Conservation (phyloP, 92 coral and sea anemone genomes). For the Heliopora coerulea region DNA sequence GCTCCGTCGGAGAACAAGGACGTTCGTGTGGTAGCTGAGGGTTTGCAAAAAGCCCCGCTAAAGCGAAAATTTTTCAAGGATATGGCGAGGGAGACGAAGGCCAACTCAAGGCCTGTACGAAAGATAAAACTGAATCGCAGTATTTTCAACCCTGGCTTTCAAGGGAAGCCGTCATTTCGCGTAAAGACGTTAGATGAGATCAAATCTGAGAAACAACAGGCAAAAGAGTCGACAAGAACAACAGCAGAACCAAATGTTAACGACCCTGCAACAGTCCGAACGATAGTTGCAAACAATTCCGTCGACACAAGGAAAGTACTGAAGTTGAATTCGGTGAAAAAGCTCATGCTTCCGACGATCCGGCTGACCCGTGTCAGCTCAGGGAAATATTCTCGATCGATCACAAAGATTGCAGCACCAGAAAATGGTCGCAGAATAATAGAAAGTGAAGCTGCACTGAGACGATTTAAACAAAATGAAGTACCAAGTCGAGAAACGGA, state of each 20-base stretch:
- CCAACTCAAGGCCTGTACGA: slow-evolving; percentile 24
- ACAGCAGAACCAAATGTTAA: slow-evolving; percentile 1
- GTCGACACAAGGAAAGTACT: slow-evolving; percentile 21
- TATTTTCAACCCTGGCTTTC: slow-evolving; percentile 16
- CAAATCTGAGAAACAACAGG: slow-evolving; percentile 6
- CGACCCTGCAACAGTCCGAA: not conserved
- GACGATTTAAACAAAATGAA: not conserved
- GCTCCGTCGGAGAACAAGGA: not conserved
- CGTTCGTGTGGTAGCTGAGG: slow-evolving; percentile 14
- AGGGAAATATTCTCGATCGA: not conserved
- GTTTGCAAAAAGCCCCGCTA: not conserved
- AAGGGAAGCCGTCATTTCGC: slow-evolving; percentile 16
- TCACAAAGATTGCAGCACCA: not conserved
- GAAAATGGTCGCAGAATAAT: not conserved
- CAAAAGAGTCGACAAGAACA: not conserved
- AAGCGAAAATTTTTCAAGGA: slow-evolving; percentile 12
- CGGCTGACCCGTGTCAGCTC: slow-evolving; percentile 6
- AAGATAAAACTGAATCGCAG: slow-evolving; percentile 29
- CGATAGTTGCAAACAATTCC: too few species aligned
- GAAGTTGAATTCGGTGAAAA: not conserved
- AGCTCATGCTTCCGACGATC: slow-evolving; percentile 12
- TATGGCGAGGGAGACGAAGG: slow-evolving; percentile 16
- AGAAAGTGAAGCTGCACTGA: not conserved
- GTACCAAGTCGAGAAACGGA: not conserved
- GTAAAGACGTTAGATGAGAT: slow-evolving; percentile 32